Evolutionary conservation across 2,797 vertebrate genomes (phyloP).

Genomic region (Mormyrus proboscirostris): DNA sequence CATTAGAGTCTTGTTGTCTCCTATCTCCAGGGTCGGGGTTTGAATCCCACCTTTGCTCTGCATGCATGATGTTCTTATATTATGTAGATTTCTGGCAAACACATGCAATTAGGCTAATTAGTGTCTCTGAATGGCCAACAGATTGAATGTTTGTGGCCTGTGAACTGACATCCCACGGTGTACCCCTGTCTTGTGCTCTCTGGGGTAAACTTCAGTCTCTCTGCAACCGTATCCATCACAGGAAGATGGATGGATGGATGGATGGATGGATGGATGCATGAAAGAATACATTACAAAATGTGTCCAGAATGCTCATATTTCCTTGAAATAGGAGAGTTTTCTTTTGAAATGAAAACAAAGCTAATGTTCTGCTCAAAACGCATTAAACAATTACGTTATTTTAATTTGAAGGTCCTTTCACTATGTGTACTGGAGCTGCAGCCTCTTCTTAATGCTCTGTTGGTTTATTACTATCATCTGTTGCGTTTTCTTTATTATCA

Average conservation of each 20-base stretch:
- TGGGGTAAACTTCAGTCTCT: not conserved
- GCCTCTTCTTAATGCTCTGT: slow-evolving; percentile 41
- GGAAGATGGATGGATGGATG: not conserved
- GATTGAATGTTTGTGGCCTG: not conserved
- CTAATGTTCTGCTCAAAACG: not conserved
- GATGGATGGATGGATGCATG: not conserved
- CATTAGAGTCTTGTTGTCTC: not conserved
- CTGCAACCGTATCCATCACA: not conserved
- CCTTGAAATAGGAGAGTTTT: not conserved
- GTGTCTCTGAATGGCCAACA: not conserved
- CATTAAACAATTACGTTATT: not conserved
- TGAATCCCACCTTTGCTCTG: not conserved
- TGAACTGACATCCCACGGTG: not conserved
- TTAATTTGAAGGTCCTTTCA: not conserved
- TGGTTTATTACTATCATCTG: slow-evolving; percentile 26
- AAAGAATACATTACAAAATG: not conserved
- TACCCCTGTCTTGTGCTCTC: not conserved
- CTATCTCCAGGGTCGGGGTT: not conserved
- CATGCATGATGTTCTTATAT: not conserved
- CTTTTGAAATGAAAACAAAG: not conserved
- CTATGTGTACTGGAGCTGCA: not conserved
- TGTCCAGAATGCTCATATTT: not conserved
- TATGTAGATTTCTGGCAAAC: not conserved
- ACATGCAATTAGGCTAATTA: not conserved
- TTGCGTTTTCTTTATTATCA: slow-evolving; percentile 45